Evolutionary conservation across 2,113 vertebrate genomes (phyloP), one percentile per base, ranked within the genome.

Genomic region (Lepus europaeus): DNA sequence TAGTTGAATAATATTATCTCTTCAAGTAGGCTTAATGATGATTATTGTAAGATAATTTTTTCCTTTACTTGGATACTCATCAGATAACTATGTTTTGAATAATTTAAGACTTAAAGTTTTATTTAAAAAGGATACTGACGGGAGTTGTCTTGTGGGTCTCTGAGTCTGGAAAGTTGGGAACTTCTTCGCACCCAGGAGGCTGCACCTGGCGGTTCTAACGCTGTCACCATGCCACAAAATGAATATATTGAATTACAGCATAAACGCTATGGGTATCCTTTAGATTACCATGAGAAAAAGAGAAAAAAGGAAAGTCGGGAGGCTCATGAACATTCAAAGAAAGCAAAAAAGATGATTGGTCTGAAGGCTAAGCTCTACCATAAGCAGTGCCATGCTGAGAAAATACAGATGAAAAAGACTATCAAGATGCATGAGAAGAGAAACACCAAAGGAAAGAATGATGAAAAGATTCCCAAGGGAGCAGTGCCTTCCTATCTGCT

Each of bases 391-490:
- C 45, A 45, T 45, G 45, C 45, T 45, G 45, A 45, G 45, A 45
- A 45, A 45, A 45, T 45, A 45, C 45, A 45, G 45, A 8, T 45
- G 45, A 45, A 99, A 99, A 97, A 98, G 97, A 99, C 99, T 96
- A 99, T 99, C 97, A 99, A 99, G 97, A 99, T 99, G 99, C 99
- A 99, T 12, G 99, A 99, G 97, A 99, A 99, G 97, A 99, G 99
- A 97, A 99, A 99, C 88, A 99, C 99, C 25, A 99, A 99, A 94
- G 98, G 99, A 97, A 99, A 99, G 98, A 98, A 98, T 33, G 99
- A 99, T 45, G 99, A 99, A 14, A 99, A 99, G 96, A 99, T 99
- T 10, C 99, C 99, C 31, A 98, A 99, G 95, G 99, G 99, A 96
- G 99, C 99, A 22, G 99, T 99, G 6, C 99, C 99, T 87, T 99